Evolutionary conservation across 2,113 vertebrate genomes (phyloP), one percentile per base, ranked within the genome.

Genomic region (Oncorhynchus masou): DNA sequence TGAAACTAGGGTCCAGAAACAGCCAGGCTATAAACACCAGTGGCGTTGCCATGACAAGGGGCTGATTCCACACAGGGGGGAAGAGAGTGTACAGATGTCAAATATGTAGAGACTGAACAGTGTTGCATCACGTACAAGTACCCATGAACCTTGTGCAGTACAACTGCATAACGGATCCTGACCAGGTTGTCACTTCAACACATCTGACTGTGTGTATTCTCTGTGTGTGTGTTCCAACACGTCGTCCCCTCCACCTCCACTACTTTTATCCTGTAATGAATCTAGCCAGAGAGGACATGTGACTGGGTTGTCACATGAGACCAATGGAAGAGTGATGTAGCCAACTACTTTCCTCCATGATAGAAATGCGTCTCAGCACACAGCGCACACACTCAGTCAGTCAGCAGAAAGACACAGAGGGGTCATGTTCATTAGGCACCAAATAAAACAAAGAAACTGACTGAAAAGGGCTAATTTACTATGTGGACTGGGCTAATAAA

Each of bases 231-330:
- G 73, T 22, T 8, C 49, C 64, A 45, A 49, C 25, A 66, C 25
- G 29, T 70, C 34, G 76, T 76, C 80, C 62, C 68, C 48, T 31
- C 27, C 51, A 45, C 3, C 15, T 48, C 22, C 57, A 49, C 70
- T 81, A 19, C 77, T 75, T 81, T 82, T 79, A 84, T 81, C 80
- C 69, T 79, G 78, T 79, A 84, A 86, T 71, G 80, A 71, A 88
- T 85, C 81, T 71, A 54, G 65, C 71, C 8, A 68, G 72, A 68
- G 71, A 54, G 15, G 45, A 69, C 59, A 66, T 71, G 72, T 71
- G 72, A 75, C 78, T 66, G 77, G 76, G 68, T 7, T 1, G 15
- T 76, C 68, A 81, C 76, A 73, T 57, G 78, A 78, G 1, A 77
- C 83, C 29, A 78, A 66, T 72, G 70, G 48, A 83, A 27, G 73